A percentile compares a stretch with the other conserved stretches of the same genome.
These are phyloP conservation scores for Aproaerema taeniolella DNA, from an alignment of 2,888 invertebrate species.

Conservation along the genomic window DNA sequence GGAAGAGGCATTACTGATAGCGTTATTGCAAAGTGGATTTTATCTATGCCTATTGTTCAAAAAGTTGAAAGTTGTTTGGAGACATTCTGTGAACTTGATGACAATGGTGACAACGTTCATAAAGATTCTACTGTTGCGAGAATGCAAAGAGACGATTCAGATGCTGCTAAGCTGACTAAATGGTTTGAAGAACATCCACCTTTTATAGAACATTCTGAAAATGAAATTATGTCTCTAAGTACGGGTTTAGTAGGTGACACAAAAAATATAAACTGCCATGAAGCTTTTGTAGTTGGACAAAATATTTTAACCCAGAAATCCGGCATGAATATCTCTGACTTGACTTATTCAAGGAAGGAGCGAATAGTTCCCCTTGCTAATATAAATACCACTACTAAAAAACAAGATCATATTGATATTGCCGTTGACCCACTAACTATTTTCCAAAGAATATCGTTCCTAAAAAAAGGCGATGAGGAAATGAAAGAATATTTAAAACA, in stretches of 20 bases:
- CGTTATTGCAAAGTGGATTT: slow-evolving; percentile 1
- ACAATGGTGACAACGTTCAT: slow-evolving; percentile 4
- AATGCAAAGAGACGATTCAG: slow-evolving; percentile 5
- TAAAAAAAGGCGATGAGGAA: not conserved
- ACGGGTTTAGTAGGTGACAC: slow-evolving; percentile 10
- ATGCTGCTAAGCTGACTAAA: not conserved
- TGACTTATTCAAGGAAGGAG: too few relatives aligned
- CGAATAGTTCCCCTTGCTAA: too few relatives aligned
- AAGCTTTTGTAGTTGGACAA: slow-evolving; percentile 1
- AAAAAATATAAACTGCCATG: slow-evolving; percentile 7
- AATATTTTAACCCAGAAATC: not conserved
- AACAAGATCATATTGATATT: too few relatives aligned
- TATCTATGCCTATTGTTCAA: not conserved
- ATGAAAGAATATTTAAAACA: not conserved
- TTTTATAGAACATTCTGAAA: not conserved
- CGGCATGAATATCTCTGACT: too few relatives aligned
- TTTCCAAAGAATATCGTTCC: slow-evolving; percentile 1
- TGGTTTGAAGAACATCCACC: slow-evolving; percentile 7
- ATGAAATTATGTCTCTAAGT: slow-evolving; percentile 5
- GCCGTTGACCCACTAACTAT: too few relatives aligned
- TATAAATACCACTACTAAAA: too few relatives aligned
- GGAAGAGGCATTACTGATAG: slow-evolving; percentile 7
- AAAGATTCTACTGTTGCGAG: not conserved
- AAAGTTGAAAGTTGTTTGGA: slow-evolving; percentile 2
- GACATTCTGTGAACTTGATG: slow-evolving; percentile 1